phyloP scores from a whole-genome alignment of 2,888 invertebrate genomes.

The Parnassius apollo region DNA sequence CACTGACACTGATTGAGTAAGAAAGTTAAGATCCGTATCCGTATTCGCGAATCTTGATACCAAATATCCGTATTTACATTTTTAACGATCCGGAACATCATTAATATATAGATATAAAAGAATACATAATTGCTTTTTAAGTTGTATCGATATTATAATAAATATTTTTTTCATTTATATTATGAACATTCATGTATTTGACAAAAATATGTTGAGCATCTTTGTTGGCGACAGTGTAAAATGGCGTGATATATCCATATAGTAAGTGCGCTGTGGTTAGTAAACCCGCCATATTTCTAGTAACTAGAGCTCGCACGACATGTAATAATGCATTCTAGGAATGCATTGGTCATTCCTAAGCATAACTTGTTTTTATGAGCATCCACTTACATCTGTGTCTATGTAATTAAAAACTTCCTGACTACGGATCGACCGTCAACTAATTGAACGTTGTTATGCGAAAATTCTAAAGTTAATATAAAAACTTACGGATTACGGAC shows the following conservation, averaged over 20 bases:
- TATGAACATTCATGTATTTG: no score
- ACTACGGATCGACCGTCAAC: background rate
- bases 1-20: no score
- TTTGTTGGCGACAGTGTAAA: background rate
- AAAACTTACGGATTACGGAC: no score
- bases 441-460: background rate
- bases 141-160: no score
- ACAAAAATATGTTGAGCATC: background rate
- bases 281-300: constrained; percentile 12
- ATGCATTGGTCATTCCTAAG: constrained; percentile 7
- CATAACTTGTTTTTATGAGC: constrained; percentile 5
- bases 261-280: constrained; percentile 21
- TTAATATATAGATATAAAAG: no score
- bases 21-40: no score
- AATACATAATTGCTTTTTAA: no score
- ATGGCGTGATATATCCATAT: background rate
- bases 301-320: constrained; percentile 12
- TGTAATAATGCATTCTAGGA: constrained; percentile 15
- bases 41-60: no score
- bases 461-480: background rate
- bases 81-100: no score
- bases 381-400: constrained; percentile 4
- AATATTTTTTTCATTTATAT: no score
- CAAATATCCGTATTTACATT: no score
- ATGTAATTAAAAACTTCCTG: constrained; percentile 21